phyloP scores from a whole-genome alignment of 1,140 invertebrate genomes.

The Heliothis subflexa region DNA sequence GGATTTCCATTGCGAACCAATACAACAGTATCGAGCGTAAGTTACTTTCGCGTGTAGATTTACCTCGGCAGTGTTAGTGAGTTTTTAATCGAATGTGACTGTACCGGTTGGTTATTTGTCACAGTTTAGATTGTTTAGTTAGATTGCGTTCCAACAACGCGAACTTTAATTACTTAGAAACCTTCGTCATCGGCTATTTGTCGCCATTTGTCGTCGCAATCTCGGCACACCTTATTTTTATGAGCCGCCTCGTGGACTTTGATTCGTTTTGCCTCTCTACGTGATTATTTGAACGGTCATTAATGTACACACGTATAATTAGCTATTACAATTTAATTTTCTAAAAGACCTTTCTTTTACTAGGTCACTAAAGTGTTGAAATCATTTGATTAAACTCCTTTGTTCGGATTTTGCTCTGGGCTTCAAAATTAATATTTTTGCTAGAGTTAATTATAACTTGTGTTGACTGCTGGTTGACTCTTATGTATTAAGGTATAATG shows the following conservation, averaged over 20 bases:
- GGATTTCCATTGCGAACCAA: too few species aligned
- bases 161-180: constrained; percentile 66
- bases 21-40: background rate
- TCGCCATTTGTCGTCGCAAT: constrained; percentile 46
- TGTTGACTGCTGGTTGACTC: background rate
- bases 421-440: background rate
- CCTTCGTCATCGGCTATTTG: constrained; percentile 55
- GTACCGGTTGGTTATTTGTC: constrained; percentile 48
- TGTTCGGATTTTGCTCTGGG: background rate
- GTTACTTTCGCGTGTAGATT: constrained; percentile 9
- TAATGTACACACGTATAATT: background rate
- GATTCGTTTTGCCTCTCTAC: constrained; percentile 40
- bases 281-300: constrained; percentile 10
- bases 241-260: constrained; percentile 45
- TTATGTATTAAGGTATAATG: background rate
- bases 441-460: constrained; percentile 3
- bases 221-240: constrained; percentile 44
- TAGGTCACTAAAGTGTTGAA: background rate
- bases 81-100: constrained; percentile 46
- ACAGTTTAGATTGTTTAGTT: constrained; percentile 56
- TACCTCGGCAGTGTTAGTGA: background rate
- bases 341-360: background rate
- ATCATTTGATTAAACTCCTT: constrained; percentile 1
- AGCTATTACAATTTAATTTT: background rate
- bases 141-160: constrained; percentile 49